phyloP scores from a whole-genome alignment of 2,113 vertebrate species.

The Callorhinus ursinus region DNA sequence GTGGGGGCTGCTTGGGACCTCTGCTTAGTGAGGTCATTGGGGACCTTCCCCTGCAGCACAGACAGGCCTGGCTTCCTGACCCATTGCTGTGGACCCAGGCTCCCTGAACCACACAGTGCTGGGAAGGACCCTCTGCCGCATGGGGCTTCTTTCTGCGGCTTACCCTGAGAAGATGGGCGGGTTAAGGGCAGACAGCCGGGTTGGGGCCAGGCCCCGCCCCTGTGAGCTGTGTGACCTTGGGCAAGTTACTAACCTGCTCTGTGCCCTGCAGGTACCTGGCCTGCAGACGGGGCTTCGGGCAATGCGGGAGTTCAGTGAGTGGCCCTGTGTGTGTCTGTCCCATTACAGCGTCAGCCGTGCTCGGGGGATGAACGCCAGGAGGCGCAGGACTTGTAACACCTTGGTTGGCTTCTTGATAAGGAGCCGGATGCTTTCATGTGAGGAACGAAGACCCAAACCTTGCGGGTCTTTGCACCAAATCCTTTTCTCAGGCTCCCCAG shows the following conservation, averaged over 20 bases:
- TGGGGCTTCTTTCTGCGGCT: no score
- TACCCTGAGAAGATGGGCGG: not conserved
- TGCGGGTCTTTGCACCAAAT: fast-evolving
- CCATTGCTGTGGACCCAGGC: no score
- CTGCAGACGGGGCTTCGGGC: fast-evolving
- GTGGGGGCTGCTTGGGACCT: no score
- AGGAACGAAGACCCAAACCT: fast-evolving
- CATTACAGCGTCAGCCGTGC: fast-evolving
- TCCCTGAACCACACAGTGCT: fast-evolving
- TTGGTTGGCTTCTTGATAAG: fast-evolving
- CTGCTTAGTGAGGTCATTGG: not conserved
- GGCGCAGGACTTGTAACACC: fast-evolving
- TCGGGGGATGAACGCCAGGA: fast-evolving
- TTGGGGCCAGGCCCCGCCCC: not conserved
- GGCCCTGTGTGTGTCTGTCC: fast-evolving
- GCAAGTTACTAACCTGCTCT: not conserved
- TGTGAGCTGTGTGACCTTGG: not conserved
- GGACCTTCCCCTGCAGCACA: no score
- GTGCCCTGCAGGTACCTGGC: not conserved
- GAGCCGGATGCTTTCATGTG: fast-evolving
- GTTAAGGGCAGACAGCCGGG: not conserved
- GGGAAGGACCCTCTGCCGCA: fast-evolving
- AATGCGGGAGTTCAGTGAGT: not conserved
- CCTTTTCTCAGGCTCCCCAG: not conserved
- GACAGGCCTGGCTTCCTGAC: no score